Evolutionary conservation across 1,140 invertebrate species (phyloP), one percentile per base, ranked within the genome.

Genomic region (Brachionus calyciflorus): DNA sequence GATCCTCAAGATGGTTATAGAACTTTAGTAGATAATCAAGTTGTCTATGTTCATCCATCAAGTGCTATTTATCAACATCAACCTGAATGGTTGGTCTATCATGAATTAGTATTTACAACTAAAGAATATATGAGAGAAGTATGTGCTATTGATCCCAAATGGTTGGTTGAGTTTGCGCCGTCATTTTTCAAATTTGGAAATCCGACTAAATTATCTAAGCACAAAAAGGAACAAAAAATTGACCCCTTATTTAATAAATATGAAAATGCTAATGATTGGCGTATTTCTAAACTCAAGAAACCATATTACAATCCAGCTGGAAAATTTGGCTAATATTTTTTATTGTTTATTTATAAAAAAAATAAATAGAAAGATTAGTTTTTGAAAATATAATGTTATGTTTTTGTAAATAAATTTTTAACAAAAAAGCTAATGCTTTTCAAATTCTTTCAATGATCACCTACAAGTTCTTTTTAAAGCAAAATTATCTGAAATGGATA

Each of bases 81-180:
- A 84, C 97, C 96, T 0, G 96, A 99, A 87, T 99, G 96, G 93
- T 92, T 87, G 84, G 86, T 84, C 63, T 99, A 99, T 83, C 95
- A 99, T 82, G 96, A 99, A 84, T 84, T 99, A 63, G 95, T 99
- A 0, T 91, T 98, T 84, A 99, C 97, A 0, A 99, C 97, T 0
- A 99, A 99, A 82, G 97, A 99, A 84, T 99, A 99, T 82, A 99
- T 99, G 97, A 88, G 96, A 51, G 94, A 99, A 85, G 95, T 98
- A 0, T 99, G 95, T 0, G 93, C 94, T 0, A 98, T 99, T 49
- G 97, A 99, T 87, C 94, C 97, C 0, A 96, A 97, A 85, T 99
- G 97, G 97, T 86, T 99, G 24, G 95, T 99, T 1, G 96, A 99
- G 84, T 99, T 96, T 85, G 97, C 97, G 0, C 94, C 96, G 0